Evolutionary conservation across 2,888 invertebrate genomes (phyloP).

Genomic region (Acanthopleura granulata): DNA sequence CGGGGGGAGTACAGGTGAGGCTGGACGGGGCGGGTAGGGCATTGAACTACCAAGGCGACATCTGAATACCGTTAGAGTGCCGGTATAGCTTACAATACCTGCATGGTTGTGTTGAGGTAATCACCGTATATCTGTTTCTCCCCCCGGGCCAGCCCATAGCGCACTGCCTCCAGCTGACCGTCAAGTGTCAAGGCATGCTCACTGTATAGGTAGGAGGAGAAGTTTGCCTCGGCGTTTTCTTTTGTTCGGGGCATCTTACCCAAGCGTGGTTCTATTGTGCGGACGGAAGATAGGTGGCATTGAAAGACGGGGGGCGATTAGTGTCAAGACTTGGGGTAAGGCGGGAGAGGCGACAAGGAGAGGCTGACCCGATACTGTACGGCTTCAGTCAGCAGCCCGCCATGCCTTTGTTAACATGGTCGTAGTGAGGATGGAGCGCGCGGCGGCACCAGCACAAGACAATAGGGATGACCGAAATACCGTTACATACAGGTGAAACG

Average conservation of each 20-base stretch:
- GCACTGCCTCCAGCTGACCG: neutral
- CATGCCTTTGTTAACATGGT: no score
- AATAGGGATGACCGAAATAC: neutral
- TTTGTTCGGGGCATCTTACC: neutral
- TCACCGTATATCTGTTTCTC: neutral
- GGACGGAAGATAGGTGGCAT: no score
- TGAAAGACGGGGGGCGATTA: no score
- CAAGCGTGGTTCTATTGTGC: no score
- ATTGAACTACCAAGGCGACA: neutral
- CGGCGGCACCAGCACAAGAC: no score
- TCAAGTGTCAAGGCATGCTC: neutral
- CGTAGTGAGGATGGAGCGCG: no score
- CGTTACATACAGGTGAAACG: neutral
- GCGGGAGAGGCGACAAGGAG: no score
- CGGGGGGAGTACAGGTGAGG: no score
- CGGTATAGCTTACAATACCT: neutral
- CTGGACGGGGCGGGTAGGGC: no score
- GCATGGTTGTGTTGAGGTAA: neutral
- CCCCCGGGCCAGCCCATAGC: neutral
- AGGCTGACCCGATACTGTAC: no score
- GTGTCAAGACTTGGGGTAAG: no score
- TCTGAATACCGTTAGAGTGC: neutral
- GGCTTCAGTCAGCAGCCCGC: no score
- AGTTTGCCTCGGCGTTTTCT: neutral
- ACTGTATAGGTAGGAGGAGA: neutral